Percentiles rank a stretch among this genome's conserved stretches.
Evolutionary conservation across 2,888 invertebrate genomes (phyloP).

Genomic region (Stramonita haemastoma): DNA sequence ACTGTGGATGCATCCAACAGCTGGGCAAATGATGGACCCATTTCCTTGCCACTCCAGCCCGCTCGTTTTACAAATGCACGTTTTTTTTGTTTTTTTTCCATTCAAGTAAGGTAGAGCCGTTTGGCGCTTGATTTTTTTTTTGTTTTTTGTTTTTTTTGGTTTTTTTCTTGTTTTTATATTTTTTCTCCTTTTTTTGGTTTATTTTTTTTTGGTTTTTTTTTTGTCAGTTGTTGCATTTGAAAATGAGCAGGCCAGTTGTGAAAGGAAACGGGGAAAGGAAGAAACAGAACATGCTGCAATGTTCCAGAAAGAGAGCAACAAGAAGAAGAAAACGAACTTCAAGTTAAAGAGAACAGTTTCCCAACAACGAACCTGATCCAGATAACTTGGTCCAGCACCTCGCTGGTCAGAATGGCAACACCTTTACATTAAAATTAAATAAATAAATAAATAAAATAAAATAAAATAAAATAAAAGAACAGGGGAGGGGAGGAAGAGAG

Average conservation of each 20-base stretch:
- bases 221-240: background rate
- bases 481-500: background rate
- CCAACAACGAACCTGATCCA: too few species aligned
- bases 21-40: background rate
- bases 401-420: background rate
- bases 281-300: background rate
- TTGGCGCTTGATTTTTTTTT: conserved; percentile 15
- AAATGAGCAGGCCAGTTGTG: background rate
- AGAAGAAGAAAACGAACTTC: too few species aligned
- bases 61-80: background rate
- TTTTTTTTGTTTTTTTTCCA: background rate
- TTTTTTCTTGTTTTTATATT: background rate
- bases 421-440: background rate
- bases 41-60: background rate
- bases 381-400: background rate
- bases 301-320: too few species aligned
- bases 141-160: background rate
- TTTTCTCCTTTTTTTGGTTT: background rate
- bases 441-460: background rate
- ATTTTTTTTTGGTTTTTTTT: background rate
- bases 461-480: background rate
- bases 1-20: too few species aligned
- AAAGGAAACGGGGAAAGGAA: background rate
- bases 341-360: too few species aligned
- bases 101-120: background rate